phyloP scores from a whole-genome alignment of 2,888 invertebrate species.

The Eupeodes latifasciatus region DNA sequence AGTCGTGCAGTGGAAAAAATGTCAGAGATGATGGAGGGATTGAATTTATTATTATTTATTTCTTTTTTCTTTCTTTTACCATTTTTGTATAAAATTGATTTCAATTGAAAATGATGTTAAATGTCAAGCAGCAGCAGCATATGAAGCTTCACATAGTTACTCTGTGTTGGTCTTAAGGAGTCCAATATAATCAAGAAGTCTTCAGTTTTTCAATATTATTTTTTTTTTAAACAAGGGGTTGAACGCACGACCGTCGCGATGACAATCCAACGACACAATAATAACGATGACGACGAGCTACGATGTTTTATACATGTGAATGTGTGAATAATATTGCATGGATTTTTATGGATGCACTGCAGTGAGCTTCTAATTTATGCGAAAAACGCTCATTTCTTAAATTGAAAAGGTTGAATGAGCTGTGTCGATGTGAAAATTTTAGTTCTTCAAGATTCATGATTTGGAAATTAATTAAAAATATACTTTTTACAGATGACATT shows the following conservation, averaged over 20 bases:
- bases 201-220: background rate
- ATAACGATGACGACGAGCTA: background rate
- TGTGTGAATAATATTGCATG: conserved; percentile 5
- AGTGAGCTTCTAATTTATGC: background rate
- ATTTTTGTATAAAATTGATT: conserved; percentile 58
- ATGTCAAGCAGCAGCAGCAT: conserved; percentile 61
- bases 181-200: conserved; percentile 58
- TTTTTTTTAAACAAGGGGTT: conserved; percentile 39
- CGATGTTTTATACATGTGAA: background rate
- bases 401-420: background rate
- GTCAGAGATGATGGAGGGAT: conserved; percentile 5
- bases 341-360: conserved; percentile 55
- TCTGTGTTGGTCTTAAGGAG: conserved; percentile 54
- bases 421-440: background rate
- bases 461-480: background rate
- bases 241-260: background rate
- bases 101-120: conserved; percentile 73
- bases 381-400: background rate
- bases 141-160: too few relatives aligned
- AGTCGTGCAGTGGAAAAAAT: background rate
- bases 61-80: conserved; percentile 14
- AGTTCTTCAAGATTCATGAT: conserved; percentile 1
- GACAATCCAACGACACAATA: too few relatives aligned
- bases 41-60: conserved; percentile 4
- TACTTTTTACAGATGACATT: too few relatives aligned